A percentile compares a stretch with the other conserved stretches of the same genome.
phyloP scores from a whole-genome alignment of 1,140 invertebrate species.

The Eciton burchellii region DNA sequence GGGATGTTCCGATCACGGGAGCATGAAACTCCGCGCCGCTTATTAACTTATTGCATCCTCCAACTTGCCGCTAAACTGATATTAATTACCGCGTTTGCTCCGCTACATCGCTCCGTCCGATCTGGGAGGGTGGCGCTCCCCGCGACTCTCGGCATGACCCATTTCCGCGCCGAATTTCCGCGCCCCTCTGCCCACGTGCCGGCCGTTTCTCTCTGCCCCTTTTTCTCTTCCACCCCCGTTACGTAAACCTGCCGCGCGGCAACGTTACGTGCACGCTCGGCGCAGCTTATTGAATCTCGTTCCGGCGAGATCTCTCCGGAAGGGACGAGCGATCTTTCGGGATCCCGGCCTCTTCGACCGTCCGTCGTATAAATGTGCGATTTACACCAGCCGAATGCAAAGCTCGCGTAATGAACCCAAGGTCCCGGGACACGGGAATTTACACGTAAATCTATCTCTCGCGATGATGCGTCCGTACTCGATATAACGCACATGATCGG shows the following conservation, averaged over 20 bases:
- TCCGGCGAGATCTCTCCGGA: neutral
- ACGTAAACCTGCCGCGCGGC: slow-evolving; percentile 14
- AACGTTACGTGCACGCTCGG: slow-evolving; percentile 9
- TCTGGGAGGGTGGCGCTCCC: neutral
- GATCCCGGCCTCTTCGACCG: too few relatives aligned
- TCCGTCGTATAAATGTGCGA: neutral
- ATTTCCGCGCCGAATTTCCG: slow-evolving; percentile 16
- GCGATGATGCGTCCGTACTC: neutral
- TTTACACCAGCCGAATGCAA: neutral
- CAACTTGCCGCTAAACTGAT: slow-evolving; percentile 73
- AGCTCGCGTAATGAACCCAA: neutral
- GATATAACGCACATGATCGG: neutral
- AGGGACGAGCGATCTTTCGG: neutral
- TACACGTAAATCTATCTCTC: neutral
- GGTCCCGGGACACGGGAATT: neutral
- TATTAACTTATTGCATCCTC: slow-evolving; percentile 76
- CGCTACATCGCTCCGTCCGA: slow-evolving; percentile 40
- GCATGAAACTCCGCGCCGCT: slow-evolving; percentile 62
- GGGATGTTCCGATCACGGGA: slow-evolving; percentile 53
- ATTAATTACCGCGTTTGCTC: slow-evolving; percentile 70
- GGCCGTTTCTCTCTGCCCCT: neutral
- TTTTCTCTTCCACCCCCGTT: neutral
- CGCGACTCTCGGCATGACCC: slow-evolving; percentile 26
- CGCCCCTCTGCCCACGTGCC: slow-evolving; percentile 2
- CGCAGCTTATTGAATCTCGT: neutral